Conservation (phyloP, 2,113 vertebrate genomes). For the Trematomus loennbergii region DNA sequence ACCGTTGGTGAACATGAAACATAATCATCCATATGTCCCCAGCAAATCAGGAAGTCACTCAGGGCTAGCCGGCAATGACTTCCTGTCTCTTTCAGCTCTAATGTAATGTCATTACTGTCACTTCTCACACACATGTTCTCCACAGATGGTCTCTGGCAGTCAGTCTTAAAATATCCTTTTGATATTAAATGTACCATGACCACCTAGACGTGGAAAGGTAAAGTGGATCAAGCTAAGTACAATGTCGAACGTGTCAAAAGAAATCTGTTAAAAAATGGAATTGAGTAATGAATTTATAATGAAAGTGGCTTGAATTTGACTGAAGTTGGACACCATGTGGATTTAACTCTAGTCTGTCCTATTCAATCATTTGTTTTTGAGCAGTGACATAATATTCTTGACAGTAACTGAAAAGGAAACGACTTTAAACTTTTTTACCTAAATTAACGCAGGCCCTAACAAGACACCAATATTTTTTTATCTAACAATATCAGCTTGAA, state of each 20-base stretch:
- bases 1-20: not conserved
- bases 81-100: not conserved
- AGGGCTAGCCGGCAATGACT: not conserved
- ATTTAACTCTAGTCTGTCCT: no score
- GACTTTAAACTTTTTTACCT: not conserved
- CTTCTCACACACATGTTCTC: not conserved
- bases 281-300: no score
- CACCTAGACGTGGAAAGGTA: no score
- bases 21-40: slow-evolving; percentile 5
- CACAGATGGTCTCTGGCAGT: not conserved
- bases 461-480: no score
- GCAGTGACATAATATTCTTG: no score
- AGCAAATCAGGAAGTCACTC: not conserved
- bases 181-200: not conserved
- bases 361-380: no score
- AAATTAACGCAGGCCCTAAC: not conserved
- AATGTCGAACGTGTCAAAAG: no score
- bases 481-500: no score
- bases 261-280: no score
- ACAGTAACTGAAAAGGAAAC: not conserved
- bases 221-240: no score
- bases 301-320: no score
- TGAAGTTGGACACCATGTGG: no score
- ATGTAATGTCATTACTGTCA: not conserved
- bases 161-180: not conserved